These are phyloP conservation scores for Deroplatys truncata DNA, from an alignment of 2,888 invertebrate genomes.

Conservation along the genomic window DNA sequence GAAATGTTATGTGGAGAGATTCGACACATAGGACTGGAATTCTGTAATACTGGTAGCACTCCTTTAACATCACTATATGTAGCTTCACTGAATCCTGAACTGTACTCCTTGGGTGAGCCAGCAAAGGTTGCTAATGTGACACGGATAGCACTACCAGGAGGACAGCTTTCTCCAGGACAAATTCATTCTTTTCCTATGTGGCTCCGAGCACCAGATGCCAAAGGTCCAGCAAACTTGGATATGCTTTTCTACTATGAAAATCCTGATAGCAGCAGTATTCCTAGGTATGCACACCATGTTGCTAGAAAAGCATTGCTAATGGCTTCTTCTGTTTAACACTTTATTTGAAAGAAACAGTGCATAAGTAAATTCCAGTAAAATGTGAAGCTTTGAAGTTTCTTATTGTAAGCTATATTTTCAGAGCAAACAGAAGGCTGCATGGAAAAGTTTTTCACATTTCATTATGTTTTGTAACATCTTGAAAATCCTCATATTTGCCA, in stretches of 20 bases:
- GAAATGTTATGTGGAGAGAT: conserved; percentile 73
- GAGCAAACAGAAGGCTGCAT: too few species aligned
- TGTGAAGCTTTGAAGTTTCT: too few species aligned
- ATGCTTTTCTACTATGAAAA: conserved; percentile 72
- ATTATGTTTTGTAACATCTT: too few species aligned
- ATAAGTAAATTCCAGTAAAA: too few species aligned
- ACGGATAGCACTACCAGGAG: conserved; percentile 13
- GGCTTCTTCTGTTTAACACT: too few species aligned
- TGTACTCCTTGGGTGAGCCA: conserved; percentile 52
- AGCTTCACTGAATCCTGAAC: conserved; percentile 66
- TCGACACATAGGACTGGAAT: conserved; percentile 60
- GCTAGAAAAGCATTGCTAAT: too few species aligned
- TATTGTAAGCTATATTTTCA: too few species aligned
- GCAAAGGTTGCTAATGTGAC: not conserved
- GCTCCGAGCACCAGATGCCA: conserved; percentile 64
- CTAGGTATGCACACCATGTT: conserved; percentile 38
- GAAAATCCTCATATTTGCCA: too few species aligned
- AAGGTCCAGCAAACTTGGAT: conserved; percentile 60
- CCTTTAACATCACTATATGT: conserved; percentile 59
- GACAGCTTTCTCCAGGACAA: conserved; percentile 50
- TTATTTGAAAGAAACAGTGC: too few species aligned
- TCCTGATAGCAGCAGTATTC: conserved; percentile 37
- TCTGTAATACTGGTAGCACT: conserved; percentile 65
- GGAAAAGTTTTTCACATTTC: too few species aligned
- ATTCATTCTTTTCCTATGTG: conserved; percentile 55